phyloP scores from a whole-genome alignment of 2,113 vertebrate species.

The rabbit (Oryctolagus cuniculus) region mOryCun1.1 NC_091443.1:35053001-35053500 shows the following conservation, averaged over 20 bases:
- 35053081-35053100: no score
- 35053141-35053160: slow-evolving; percentile 53
- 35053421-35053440: no score
- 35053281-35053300: background rate
- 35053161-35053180: slow-evolving; percentile 39
- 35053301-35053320: background rate
- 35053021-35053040: no score
- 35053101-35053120: background rate
- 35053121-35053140: background rate
- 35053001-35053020: no score
- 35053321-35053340: background rate
- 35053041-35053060: no score
- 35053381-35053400: no score
- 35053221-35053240: background rate
- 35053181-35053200: slow-evolving; percentile 42
- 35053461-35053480: no score
- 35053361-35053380: background rate
- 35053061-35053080: no score
- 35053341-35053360: background rate
- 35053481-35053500: no score
- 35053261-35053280: background rate
- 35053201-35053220: background rate
- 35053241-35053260: background rate
- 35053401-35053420: no score
- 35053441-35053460: no score